Evolutionary conservation across 2,888 invertebrate genomes (phyloP).

Genomic region (Stenotaenia linearis): DNA sequence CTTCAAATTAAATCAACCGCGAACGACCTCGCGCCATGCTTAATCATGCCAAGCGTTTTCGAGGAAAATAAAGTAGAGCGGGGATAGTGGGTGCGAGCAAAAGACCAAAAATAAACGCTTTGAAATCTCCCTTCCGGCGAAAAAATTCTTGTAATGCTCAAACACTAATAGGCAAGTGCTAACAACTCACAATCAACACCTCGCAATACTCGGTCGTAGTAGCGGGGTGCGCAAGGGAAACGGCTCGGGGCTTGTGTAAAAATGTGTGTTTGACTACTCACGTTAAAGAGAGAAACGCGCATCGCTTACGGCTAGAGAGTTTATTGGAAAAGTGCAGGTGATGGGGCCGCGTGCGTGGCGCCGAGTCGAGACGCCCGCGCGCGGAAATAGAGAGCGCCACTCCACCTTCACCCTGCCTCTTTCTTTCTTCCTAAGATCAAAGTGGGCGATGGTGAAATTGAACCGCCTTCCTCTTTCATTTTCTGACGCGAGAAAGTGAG

Average conservation of each 20-base stretch:
- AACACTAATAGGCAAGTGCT: constrained; percentile 26
- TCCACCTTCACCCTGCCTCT: not conserved
- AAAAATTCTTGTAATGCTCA: constrained; percentile 15
- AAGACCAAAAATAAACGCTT: constrained; percentile 26
- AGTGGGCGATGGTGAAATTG: constrained; percentile 14
- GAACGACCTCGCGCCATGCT: constrained; percentile 28
- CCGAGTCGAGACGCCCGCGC: not conserved
- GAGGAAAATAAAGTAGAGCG: not conserved
- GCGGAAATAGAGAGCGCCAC: constrained; percentile 11
- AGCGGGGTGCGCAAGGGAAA: constrained; percentile 1
- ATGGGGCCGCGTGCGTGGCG: not conserved
- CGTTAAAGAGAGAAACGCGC: not conserved
- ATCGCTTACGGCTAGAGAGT: not conserved
- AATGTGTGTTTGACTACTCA: constrained; percentile 1
- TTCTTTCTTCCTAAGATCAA: constrained; percentile 6
- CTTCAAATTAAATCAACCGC: constrained; percentile 29
- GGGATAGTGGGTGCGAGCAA: not conserved
- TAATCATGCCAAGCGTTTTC: constrained; percentile 12
- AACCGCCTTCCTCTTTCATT: constrained; percentile 15
- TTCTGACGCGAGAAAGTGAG: not conserved
- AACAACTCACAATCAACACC: constrained; percentile 7
- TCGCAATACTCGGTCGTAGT: not conserved
- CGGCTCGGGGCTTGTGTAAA: not conserved
- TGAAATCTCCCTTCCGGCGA: not conserved
- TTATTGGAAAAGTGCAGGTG: constrained; percentile 19